Conservation (phyloP, 1,140 invertebrate genomes). For the Trichonephila clavata region DNA sequence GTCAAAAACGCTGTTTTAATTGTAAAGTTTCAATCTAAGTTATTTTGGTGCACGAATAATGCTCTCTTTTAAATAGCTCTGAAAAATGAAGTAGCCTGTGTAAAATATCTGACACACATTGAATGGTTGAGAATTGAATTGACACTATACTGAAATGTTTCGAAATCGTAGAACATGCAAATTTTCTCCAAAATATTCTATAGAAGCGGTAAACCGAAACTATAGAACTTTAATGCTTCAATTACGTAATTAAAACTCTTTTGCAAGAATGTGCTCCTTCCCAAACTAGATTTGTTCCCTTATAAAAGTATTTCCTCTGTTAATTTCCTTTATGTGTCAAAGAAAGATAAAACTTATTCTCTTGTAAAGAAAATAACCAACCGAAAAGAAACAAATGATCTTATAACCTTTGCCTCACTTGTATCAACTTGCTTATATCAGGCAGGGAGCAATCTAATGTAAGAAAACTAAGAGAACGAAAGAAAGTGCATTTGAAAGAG, state of each 20-base stretch:
- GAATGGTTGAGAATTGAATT: too few relatives aligned
- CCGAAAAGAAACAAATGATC: constrained; percentile 22
- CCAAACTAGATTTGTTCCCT: neutral
- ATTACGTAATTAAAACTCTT: neutral
- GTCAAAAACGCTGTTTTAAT: too few relatives aligned
- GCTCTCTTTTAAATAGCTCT: too few relatives aligned
- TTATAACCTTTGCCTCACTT: constrained; percentile 35
- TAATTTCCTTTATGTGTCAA: constrained; percentile 4
- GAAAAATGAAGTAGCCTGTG: too few relatives aligned
- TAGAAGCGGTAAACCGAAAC: neutral
- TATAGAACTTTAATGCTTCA: neutral
- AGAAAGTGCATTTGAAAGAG: constrained; percentile 21
- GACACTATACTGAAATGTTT: too few relatives aligned
- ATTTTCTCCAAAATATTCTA: neutral
- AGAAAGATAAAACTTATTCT: constrained; percentile 3
- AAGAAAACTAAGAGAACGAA: constrained; percentile 24
- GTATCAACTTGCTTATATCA: constrained; percentile 38
- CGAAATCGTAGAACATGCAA: neutral
- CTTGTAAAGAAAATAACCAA: constrained; percentile 18
- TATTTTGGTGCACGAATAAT: too few relatives aligned
- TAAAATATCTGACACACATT: too few relatives aligned
- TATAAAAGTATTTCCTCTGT: neutral
- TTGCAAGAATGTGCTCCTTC: neutral
- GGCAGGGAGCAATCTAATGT: constrained; percentile 42
- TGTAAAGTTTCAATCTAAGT: too few relatives aligned